Base-by-base conservation (phyloP, 2,888 invertebrate species). In the Agrotis clavis region DNA sequence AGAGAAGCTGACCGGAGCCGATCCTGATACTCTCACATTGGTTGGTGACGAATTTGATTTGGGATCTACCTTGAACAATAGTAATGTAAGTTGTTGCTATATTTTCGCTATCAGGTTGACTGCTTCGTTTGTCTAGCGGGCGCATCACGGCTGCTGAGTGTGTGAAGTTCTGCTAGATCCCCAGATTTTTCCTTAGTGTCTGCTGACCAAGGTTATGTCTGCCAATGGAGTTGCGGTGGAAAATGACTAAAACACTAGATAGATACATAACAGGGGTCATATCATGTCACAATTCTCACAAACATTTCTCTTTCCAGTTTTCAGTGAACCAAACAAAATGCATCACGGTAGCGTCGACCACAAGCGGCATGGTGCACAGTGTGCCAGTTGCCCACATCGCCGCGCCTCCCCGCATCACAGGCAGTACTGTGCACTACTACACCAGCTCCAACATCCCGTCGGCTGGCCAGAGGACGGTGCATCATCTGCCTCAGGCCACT, bases 1-100 rank as follows among this genome's bases (percentile, higher is more conserved):
- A 71, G 96, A 96, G 83, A 96, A 96, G 71, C 83, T 96, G 71
- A 96, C 96, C 1, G 96, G 96, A 13, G 95, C 95, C 6, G 95
- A 96, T 88, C 93, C 95, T 6, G 96, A 96, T 73, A 94, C 95
- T 0, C 92, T 96, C 14, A 95, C 95, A 7, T 90, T 96, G 77
- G 95, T 95, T 69, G 95, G 96, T 0, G 96, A 96, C 74, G 96
- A 96, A 87, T 96, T 96, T 77, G 96, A 96, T 90, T 89, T 96
- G 77, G 95, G 96, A n/a, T 90, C 94, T 4, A 95, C 96, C 16
- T 90, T 96, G 73, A 95, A 95, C 79, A 93, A 94, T 6, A 93
- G 81, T 73, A 94, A 92, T 85, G 96, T 96, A 90, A 94, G 94
- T 93, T 60, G 11, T n/a, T 45, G 21, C 18, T 11, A 18, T 19